A percentile compares a stretch with the other conserved stretches of the same genome.
These are phyloP conservation scores for Caloenas nicobarica DNA, from an alignment of 2,113 vertebrate species.

Conservation along the genomic window DNA sequence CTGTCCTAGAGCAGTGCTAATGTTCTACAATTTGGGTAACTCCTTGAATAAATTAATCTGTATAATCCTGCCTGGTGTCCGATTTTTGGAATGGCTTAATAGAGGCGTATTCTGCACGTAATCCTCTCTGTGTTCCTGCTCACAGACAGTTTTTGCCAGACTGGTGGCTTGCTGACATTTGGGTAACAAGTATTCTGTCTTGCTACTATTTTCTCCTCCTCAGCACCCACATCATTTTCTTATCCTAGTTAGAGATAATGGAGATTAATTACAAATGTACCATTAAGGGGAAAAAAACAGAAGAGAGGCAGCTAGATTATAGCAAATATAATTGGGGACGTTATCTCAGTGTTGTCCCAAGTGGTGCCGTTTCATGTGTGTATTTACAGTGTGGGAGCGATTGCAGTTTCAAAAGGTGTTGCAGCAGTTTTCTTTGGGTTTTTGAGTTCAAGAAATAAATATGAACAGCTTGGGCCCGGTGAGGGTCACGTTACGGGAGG, in stretches of 20 bases:
- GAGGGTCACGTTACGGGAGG: fast-evolving
- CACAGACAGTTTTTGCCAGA: not conserved
- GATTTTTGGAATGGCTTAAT: not conserved
- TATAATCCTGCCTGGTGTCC: not conserved
- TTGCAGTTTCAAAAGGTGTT: not conserved
- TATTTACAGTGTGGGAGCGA: not conserved
- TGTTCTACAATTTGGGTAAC: not conserved
- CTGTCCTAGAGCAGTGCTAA: not conserved
- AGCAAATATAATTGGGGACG: not conserved
- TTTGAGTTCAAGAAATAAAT: not conserved
- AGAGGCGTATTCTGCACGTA: not conserved
- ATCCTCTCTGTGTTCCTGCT: not conserved
- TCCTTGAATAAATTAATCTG: not conserved
- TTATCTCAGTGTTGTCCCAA: not conserved
- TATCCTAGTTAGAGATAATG: not conserved
- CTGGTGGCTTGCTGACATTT: not conserved
- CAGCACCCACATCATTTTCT: not conserved
- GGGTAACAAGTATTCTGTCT: not conserved
- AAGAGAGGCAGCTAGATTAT: not conserved
- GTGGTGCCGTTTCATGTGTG: not conserved
- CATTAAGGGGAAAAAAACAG: not conserved
- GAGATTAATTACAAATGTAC: not conserved
- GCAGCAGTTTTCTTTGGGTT: not conserved
- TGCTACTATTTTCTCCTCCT: not conserved
- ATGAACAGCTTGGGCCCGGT: not conserved